Conservation (phyloP, 1,140 invertebrate genomes). For the Hormaphis cornu region DNA sequence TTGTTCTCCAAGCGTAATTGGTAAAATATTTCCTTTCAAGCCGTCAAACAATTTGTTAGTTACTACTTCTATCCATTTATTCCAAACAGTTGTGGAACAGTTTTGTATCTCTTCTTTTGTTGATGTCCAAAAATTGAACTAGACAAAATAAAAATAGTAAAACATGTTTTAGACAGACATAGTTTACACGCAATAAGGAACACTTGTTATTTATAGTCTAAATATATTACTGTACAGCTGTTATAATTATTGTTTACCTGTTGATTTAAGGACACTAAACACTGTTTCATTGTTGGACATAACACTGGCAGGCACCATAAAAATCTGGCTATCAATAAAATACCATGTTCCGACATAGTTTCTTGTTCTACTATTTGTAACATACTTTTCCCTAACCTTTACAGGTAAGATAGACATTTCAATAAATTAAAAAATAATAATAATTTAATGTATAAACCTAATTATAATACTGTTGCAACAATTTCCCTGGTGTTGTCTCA, state of each 20-base stretch:
- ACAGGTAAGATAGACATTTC: background rate
- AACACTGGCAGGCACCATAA: constrained; percentile 8
- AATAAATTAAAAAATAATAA: background rate
- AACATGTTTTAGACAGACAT: too few species aligned
- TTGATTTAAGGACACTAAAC: constrained; percentile 11
- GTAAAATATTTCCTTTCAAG: constrained; percentile 17
- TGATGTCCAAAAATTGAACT: constrained; percentile 25
- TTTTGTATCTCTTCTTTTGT: constrained; percentile 12
- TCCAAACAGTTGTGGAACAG: constrained; percentile 2
- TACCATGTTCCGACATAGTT: background rate
- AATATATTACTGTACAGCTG: too few species aligned
- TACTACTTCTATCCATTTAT: background rate
- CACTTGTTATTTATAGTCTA: too few species aligned
- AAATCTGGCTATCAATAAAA: constrained; percentile 23
- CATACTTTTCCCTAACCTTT: background rate
- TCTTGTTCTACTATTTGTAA: constrained; percentile 3
- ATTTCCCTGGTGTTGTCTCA: background rate
- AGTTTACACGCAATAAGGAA: too few species aligned
- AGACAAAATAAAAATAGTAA: background rate
- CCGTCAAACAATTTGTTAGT: background rate
- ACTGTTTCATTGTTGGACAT: constrained; percentile 18
- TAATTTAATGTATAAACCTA: background rate
- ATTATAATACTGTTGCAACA: constrained; percentile 16
- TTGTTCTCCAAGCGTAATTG: constrained; percentile 20
- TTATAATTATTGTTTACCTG: background rate